Percentiles rank a stretch among this genome's conserved stretches.
Conservation (phyloP, 2,797 vertebrate genomes). For the Melanotaenia boesemani region DNA sequence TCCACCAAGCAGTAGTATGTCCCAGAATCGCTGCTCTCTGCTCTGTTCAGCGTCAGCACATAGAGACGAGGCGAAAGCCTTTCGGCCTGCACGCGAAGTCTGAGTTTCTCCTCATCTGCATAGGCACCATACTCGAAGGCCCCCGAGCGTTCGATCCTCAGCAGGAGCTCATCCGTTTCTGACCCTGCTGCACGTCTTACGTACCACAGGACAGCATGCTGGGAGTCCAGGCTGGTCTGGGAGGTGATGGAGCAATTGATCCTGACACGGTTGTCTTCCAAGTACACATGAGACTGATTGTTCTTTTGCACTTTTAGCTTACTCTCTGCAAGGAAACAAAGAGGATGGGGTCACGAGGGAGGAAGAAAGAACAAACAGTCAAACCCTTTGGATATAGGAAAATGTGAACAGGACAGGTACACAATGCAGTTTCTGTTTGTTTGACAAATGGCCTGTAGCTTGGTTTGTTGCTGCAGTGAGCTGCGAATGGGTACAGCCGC, state of each 20-base stretch:
- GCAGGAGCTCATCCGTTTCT: slow-evolving; percentile 92
- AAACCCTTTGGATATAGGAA: slow-evolving; percentile 44
- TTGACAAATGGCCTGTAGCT: slow-evolving; percentile 59
- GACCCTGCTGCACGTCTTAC: slow-evolving; percentile 87
- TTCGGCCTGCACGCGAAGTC: slow-evolving; percentile 91
- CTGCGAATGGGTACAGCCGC: slow-evolving; percentile 40
- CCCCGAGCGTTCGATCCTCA: slow-evolving; percentile 90
- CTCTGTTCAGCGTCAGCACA: slow-evolving; percentile 90
- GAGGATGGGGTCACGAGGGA: neutral
- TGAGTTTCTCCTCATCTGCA: slow-evolving; percentile 90
- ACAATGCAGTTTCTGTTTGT: slow-evolving; percentile 65
- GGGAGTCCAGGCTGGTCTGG: slow-evolving; percentile 92
- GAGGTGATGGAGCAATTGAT: slow-evolving; percentile 92
- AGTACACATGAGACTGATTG: slow-evolving; percentile 89
- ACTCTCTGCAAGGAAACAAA: slow-evolving; percentile 81
- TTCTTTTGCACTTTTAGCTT: slow-evolving; percentile 93
- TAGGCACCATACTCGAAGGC: slow-evolving; percentile 93
- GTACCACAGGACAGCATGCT: slow-evolving; percentile 94
- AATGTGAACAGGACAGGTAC: slow-evolving; percentile 63
- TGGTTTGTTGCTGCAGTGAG: slow-evolving; percentile 58
- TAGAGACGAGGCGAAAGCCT: slow-evolving; percentile 81
- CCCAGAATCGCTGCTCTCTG: slow-evolving; percentile 91
- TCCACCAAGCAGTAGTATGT: slow-evolving; percentile 98
- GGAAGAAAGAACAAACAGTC: slow-evolving; percentile 33
- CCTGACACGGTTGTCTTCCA: slow-evolving; percentile 91